These are phyloP conservation scores for Zeuzera pyrina DNA, from an alignment of 2,888 invertebrate genomes.

Conservation along the genomic window DNA sequence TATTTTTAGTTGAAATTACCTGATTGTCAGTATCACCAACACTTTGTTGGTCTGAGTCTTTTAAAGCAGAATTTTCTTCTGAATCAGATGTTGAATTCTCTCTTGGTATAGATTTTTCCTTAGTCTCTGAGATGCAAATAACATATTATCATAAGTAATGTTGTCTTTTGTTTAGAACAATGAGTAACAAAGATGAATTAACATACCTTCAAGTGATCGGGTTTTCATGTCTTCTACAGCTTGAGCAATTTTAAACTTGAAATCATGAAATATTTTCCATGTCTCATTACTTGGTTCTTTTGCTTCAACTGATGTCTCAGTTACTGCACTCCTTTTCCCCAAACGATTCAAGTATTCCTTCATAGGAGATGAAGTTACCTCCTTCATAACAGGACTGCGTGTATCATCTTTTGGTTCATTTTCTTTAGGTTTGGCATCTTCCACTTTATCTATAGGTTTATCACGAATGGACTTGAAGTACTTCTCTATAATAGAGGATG, in stretches of 20 bases:
- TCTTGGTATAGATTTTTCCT: conserved; percentile 63
- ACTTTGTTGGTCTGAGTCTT: conserved; percentile 62
- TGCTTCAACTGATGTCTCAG: conserved; percentile 64
- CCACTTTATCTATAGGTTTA: conserved; percentile 33
- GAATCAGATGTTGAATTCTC: conserved; percentile 81
- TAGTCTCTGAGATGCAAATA: conserved; percentile 36
- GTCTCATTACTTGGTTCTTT: conserved; percentile 72
- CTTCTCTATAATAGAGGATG: conserved; percentile 62
- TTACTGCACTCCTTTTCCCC: conserved; percentile 75
- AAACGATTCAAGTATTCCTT: conserved; percentile 73
- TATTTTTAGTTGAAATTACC: conserved; percentile 23
- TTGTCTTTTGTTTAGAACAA: not conserved
- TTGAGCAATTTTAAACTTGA: conserved; percentile 82
- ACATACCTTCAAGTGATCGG: conserved; percentile 72
- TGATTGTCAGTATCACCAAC: conserved; percentile 68
- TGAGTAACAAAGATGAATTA: not conserved
- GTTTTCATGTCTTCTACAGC: conserved; percentile 84
- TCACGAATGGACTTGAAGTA: conserved; percentile 62
- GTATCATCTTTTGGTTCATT: conserved; percentile 36
- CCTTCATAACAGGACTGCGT: conserved; percentile 35
- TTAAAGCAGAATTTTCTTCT: conserved; percentile 59
- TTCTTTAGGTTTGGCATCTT: conserved; percentile 37
- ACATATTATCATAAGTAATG: not conserved
- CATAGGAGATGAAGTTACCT: conserved; percentile 64
- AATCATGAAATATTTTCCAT: conserved; percentile 81